Evolutionary conservation across 1,140 invertebrate species (phyloP).

Genomic region (Parapsyche elsis): DNA sequence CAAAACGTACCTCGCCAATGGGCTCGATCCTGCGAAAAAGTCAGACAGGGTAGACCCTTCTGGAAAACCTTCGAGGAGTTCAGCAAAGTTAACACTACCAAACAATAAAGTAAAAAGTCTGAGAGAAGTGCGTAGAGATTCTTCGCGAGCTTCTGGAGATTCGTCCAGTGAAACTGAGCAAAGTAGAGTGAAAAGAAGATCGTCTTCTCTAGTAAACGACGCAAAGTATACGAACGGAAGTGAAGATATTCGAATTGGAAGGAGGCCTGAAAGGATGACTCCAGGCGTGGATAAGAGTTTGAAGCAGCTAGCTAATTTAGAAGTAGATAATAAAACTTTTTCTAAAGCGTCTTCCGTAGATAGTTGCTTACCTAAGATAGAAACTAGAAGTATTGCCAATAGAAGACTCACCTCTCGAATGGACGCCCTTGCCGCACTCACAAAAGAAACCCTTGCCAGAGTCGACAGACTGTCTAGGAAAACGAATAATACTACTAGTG

Average conservation of each 20-base stretch:
- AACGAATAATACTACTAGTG: slow-evolving; percentile 34
- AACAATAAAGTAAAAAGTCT: neutral
- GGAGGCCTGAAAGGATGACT: neutral
- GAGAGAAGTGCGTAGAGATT: neutral
- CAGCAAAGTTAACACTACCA: neutral
- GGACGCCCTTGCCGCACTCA: slow-evolving; percentile 73
- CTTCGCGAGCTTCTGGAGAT: neutral
- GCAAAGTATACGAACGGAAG: slow-evolving; percentile 35
- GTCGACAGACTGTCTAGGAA: slow-evolving; percentile 73
- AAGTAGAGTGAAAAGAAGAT: slow-evolving; percentile 50
- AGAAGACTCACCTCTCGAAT: slow-evolving; percentile 70
- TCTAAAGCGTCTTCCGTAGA: slow-evolving; percentile 53
- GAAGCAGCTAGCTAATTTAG: slow-evolving; percentile 37
- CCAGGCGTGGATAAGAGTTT: slow-evolving; percentile 41
- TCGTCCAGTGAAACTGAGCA: slow-evolving; percentile 35
- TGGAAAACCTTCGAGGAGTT: neutral
- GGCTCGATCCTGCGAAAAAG: neutral
- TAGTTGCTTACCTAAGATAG: slow-evolving; percentile 44
- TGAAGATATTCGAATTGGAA: neutral
- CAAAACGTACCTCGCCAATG: neutral
- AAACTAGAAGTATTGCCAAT: slow-evolving; percentile 40
- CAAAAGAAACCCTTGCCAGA: slow-evolving; percentile 75
- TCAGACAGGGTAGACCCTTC: neutral
- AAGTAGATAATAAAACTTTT: slow-evolving; percentile 43
- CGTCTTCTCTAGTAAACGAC: slow-evolving; percentile 43